Conservation (phyloP, 2,113 vertebrate species). For the Paraplagusia blochii region DNA sequence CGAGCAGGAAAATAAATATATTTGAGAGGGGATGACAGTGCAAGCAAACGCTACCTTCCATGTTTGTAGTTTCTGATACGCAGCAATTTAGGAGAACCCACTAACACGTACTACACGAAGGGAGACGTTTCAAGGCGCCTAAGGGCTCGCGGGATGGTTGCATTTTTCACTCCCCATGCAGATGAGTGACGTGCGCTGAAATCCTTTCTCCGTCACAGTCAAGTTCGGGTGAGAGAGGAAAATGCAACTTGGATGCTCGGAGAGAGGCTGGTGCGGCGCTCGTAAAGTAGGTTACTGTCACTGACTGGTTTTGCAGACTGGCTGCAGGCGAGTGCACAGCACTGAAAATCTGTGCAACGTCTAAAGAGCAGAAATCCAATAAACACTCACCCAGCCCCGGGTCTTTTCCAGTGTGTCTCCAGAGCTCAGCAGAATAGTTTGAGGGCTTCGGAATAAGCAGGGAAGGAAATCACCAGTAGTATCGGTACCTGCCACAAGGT, state of each 20-base stretch:
- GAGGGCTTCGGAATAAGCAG: slow-evolving; percentile 13
- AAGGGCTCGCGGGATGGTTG: slow-evolving; percentile 49
- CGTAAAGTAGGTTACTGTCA: slow-evolving; percentile 39
- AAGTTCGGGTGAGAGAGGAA: slow-evolving; percentile 68
- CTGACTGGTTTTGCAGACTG: not conserved
- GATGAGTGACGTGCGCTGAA: slow-evolving; percentile 72
- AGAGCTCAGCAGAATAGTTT: slow-evolving; percentile 2
- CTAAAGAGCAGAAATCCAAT: not conserved
- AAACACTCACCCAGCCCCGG: slow-evolving; percentile 41
- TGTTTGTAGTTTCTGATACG: slow-evolving; percentile 56
- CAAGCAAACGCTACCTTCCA: slow-evolving; percentile 68
- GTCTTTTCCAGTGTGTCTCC: slow-evolving; percentile 12
- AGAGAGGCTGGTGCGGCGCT: slow-evolving; percentile 17
- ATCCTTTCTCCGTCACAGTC: slow-evolving; percentile 63
- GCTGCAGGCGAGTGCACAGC: not conserved
- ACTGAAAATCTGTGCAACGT: not conserved
- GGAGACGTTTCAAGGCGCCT: slow-evolving; percentile 22
- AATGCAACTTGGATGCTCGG: slow-evolving; percentile 40
- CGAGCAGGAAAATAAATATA: slow-evolving; percentile 30
- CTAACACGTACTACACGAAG: slow-evolving; percentile 5
- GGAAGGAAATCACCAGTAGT: slow-evolving; percentile 3
- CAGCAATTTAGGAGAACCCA: slow-evolving; percentile 33
- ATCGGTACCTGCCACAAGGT: not conserved
- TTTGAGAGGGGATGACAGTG: slow-evolving; percentile 20
- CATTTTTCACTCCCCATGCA: slow-evolving; percentile 71